phyloP scores from a whole-genome alignment of 2,113 vertebrate genomes.

The Herpetotheres cachinnans region DNA sequence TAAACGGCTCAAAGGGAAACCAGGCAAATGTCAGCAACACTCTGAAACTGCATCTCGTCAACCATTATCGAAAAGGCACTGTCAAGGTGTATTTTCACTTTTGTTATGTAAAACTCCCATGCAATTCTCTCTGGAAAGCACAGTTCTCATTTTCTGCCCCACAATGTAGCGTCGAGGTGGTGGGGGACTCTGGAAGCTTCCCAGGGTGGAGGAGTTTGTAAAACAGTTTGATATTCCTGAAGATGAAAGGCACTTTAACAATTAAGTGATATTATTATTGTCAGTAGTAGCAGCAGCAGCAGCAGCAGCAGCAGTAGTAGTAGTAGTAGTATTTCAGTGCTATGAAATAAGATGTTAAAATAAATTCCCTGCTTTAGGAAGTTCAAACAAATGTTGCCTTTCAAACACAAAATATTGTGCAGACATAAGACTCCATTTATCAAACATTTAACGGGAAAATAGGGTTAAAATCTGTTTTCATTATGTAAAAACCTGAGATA shows the following conservation, averaged over 20 bases:
- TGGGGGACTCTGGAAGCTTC: too few relatives aligned
- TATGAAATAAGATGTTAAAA: background rate
- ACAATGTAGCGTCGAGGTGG: rapidly evolving
- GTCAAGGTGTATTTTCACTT: background rate
- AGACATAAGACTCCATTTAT: background rate
- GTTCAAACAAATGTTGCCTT: background rate
- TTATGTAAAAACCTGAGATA: background rate
- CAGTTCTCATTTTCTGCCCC: background rate
- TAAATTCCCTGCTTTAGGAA: background rate
- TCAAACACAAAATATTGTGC: background rate
- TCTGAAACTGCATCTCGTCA: background rate
- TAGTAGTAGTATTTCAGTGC: background rate
- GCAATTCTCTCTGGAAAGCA: background rate
- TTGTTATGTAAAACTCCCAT: background rate
- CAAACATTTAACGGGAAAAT: background rate
- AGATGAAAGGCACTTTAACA: background rate
- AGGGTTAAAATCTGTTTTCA: background rate
- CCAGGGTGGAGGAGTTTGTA: background rate
- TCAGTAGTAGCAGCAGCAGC: background rate
- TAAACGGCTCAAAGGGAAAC: too few relatives aligned
- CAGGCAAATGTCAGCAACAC: background rate
- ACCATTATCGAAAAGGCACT: too few relatives aligned
- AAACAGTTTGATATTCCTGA: background rate
- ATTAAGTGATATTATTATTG: background rate
- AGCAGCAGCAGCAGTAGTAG: background rate